These are phyloP conservation scores for Miichthys miiuy DNA, from an alignment of 2,797 vertebrate genomes.

Conservation along the genomic window DNA sequence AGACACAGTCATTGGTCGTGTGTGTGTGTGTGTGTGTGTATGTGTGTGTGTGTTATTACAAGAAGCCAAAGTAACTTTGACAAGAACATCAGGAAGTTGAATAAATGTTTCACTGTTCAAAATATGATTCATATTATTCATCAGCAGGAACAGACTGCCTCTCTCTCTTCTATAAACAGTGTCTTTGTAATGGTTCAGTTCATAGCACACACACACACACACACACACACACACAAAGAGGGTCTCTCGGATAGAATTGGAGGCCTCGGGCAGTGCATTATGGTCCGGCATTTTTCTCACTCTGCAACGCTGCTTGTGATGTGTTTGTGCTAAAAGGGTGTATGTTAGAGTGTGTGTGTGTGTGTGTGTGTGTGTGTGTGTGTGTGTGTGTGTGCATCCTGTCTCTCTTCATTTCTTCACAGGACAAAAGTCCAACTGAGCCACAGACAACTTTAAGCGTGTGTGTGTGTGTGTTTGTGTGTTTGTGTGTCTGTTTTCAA, in stretches of 20 bases:
- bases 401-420: constrained; percentile 11
- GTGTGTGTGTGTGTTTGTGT: background rate
- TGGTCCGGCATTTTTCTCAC: constrained; percentile 57
- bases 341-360: constrained; percentile 36
- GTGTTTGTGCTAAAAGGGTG: constrained; percentile 62
- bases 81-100: background rate
- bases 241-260: constrained; percentile 30
- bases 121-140: background rate
- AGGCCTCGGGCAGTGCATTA: constrained; percentile 61
- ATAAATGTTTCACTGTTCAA: too few species aligned
- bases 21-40: too few species aligned
- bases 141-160: background rate
- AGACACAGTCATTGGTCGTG: background rate
- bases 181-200: constrained; percentile 5
- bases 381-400: background rate
- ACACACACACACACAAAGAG: constrained; percentile 37
- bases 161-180: constrained; percentile 2
- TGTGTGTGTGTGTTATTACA: background rate
- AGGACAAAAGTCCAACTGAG: constrained; percentile 20
- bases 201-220: background rate
- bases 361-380: constrained; percentile 20
- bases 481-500: background rate
- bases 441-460: constrained; percentile 16
- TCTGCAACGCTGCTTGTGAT: constrained; percentile 36
- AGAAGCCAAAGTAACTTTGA: background rate